Conservation (phyloP, 2,888 invertebrate species). For the Acanthosepion lycidas region DNA sequence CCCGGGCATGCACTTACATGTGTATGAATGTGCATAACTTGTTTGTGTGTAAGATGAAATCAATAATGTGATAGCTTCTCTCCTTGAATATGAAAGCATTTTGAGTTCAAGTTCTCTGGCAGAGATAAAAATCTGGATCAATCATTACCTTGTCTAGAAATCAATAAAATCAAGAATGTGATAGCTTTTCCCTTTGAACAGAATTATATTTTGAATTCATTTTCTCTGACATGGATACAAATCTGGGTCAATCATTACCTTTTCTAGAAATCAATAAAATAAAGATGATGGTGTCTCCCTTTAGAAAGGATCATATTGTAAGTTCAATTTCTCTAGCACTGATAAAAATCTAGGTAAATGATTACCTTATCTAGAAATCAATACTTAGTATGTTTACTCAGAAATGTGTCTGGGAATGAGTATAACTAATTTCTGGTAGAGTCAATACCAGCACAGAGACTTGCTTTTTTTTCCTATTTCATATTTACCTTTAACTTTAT, state of each 20-base stretch:
- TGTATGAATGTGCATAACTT: neutral
- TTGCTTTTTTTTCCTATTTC: neutral
- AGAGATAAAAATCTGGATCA: conserved; percentile 2
- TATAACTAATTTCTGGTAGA: neutral
- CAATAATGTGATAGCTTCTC: neutral
- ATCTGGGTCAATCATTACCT: neutral
- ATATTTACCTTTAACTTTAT: too few species aligned
- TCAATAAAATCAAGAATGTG: neutral
- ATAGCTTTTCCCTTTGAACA: neutral
- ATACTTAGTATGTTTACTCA: neutral
- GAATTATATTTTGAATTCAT: neutral
- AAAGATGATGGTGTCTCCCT: neutral
- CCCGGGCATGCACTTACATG: neutral
- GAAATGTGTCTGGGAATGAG: neutral
- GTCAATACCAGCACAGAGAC: neutral
- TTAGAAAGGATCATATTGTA: neutral
- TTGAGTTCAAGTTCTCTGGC: neutral
- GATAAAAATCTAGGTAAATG: neutral
- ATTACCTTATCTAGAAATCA: neutral
- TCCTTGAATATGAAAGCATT: neutral
- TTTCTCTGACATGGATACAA: neutral
- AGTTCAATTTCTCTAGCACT: neutral
- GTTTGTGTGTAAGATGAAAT: neutral
- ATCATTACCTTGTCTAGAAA: conserved; percentile 7
- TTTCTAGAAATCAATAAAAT: neutral